Percentiles rank a stretch among this genome's conserved stretches.
phyloP scores from a whole-genome alignment of 2,113 vertebrate species.

The Tupaia tana region DNA sequence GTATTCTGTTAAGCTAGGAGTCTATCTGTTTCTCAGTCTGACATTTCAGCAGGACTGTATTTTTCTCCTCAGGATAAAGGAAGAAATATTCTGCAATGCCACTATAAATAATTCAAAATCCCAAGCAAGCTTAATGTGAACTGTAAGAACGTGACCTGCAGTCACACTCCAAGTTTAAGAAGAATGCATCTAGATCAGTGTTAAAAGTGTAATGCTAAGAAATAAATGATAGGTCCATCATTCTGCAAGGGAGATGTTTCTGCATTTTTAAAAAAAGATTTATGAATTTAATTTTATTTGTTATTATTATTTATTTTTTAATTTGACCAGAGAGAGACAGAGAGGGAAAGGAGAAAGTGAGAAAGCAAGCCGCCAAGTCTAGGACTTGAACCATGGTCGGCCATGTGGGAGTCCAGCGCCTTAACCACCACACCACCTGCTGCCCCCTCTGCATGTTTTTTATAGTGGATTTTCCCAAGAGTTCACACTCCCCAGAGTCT shows the following conservation, averaged over 20 bases:
- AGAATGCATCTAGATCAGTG: neutral
- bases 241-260: neutral
- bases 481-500: neutral
- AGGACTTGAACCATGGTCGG: no score
- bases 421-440: no score
- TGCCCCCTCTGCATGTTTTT: neutral
- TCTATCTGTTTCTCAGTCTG: neutral
- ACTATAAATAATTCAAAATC: conserved; percentile 69
- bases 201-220: conserved; percentile 27
- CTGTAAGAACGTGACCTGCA: conserved; percentile 10
- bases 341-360: no score
- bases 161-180: conserved; percentile 8
- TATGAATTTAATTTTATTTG: no score
- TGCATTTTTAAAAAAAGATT: no score
- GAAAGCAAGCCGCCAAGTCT: no score
- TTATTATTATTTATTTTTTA: no score
- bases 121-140: conserved; percentile 11
- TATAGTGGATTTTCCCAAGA: neutral
- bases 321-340: no score
- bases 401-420: no score
- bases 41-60: conserved; percentile 55
- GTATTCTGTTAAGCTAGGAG: neutral
- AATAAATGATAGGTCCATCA: neutral
- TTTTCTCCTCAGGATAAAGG: conserved; percentile 56
- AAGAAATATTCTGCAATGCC: conserved; percentile 21